phyloP scores from a whole-genome alignment of 2,888 invertebrate species.

The Teleiodes luculella region DNA sequence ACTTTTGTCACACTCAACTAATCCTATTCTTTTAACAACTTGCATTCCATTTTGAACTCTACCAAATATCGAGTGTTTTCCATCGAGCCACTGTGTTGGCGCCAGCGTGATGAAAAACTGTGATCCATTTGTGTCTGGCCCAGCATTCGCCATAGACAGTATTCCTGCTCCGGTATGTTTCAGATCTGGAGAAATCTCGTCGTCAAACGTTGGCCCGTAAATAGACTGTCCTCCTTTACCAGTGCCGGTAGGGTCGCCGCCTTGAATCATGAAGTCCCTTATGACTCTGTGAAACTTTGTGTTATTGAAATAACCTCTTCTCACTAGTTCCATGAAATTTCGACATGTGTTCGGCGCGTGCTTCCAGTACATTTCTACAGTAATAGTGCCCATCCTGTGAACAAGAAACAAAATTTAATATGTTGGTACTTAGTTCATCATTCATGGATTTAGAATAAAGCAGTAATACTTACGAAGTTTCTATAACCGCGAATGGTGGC shows the following conservation, averaged over 20 bases:
- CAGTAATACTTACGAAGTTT: conserved; percentile 84
- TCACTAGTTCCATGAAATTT: conserved; percentile 96
- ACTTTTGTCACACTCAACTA: conserved; percentile 95
- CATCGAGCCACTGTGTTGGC: conserved; percentile 98
- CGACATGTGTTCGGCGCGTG: conserved; percentile 98
- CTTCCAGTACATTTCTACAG: conserved; percentile 98
- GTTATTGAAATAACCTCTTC: conserved; percentile 97
- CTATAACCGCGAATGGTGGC: conserved; percentile 88
- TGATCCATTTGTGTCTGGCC: conserved; percentile 97
- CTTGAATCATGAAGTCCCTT: conserved; percentile 95
- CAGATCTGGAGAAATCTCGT: conserved; percentile 95
- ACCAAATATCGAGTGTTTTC: conserved; percentile 98
- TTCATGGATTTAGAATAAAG: not conserved
- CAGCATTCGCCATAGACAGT: conserved; percentile 98
- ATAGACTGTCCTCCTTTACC: conserved; percentile 98
- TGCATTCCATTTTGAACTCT: conserved; percentile 92
- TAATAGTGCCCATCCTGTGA: conserved; percentile 93
- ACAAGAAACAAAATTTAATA: conserved; percentile 8
- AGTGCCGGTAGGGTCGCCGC: conserved; percentile 98
- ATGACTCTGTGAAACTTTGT: conserved; percentile 98
- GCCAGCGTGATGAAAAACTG: conserved; percentile 99
- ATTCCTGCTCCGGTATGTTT: conserved; percentile 97
- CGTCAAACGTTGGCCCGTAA: conserved; percentile 96
- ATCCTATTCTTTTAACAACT: conserved; percentile 93
- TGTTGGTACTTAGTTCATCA: not conserved